Conservation (phyloP, 2,888 invertebrate genomes). For the Agriopis aurantiaria region DNA sequence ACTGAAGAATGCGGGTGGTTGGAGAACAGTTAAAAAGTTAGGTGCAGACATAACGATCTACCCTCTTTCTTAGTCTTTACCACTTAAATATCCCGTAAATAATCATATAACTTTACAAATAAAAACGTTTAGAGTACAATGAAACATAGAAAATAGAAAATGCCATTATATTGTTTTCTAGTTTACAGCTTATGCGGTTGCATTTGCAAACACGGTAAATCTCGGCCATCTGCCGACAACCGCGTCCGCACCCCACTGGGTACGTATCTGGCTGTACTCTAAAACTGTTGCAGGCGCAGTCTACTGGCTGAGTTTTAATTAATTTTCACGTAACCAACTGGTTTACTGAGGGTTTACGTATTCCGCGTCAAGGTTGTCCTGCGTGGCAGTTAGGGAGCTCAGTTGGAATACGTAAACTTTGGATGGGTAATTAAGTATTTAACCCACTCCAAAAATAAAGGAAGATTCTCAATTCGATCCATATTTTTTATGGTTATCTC, state of each 20-base stretch:
- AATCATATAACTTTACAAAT: too few relatives aligned
- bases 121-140: too few relatives aligned
- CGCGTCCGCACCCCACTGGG: not conserved
- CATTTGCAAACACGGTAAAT: not conserved
- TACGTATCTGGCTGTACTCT: constrained; percentile 1
- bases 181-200: constrained; percentile 4
- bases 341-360: constrained; percentile 3
- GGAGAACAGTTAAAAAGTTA: too few relatives aligned
- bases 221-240: not conserved
- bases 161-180: not conserved
- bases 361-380: not conserved
- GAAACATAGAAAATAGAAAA: too few relatives aligned
- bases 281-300: constrained; percentile 10
- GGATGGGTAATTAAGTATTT: not conserved
- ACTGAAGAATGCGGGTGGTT: too few relatives aligned
- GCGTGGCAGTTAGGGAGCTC: not conserved
- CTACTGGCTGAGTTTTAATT: constrained; percentile 25
- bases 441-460: too few relatives aligned
- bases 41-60: too few relatives aligned
- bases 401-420: not conserved
- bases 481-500: not conserved
- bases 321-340: constrained; percentile 4
- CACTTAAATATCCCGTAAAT: too few relatives aligned
- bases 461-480: too few relatives aligned
- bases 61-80: too few relatives aligned